Conservation (phyloP, 2,888 invertebrate species). For the Pantelozetes paolii region DNA sequence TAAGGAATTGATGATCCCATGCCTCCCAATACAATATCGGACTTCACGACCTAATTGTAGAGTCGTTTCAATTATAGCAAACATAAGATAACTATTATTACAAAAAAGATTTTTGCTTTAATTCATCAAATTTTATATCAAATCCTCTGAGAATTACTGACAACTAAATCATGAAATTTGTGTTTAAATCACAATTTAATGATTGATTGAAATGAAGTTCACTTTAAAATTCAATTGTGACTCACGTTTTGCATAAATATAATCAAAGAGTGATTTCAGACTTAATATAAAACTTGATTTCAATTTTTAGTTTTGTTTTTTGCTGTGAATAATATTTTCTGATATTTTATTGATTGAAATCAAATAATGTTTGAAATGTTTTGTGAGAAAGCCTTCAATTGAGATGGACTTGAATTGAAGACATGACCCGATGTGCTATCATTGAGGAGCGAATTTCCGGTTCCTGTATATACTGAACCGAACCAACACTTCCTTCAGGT, state of each 20-base stretch:
- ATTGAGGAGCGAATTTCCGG: conserved; percentile 2
- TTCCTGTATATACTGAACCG: neutral
- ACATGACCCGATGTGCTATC: conserved; percentile 7
- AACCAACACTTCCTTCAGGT: conserved; percentile 17
- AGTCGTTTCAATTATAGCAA: conserved; percentile 3
- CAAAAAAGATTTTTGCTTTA: too few relatives aligned
- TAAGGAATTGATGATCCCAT: too few relatives aligned
- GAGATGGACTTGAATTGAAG: neutral
- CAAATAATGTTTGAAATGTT: neutral
- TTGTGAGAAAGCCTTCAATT: neutral
- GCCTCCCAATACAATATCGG: neutral
- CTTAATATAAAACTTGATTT: too few relatives aligned
- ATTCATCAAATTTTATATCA: too few relatives aligned
- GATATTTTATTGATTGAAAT: too few relatives aligned
- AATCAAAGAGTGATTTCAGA: too few relatives aligned
- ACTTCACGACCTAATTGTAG: conserved; percentile 10
- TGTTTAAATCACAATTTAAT: neutral
- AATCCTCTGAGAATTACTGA: too few relatives aligned
- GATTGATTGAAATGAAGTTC: conserved; percentile 5
- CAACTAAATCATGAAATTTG: neutral
- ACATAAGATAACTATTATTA: too few relatives aligned
- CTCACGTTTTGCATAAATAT: neutral
- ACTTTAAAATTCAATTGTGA: neutral
- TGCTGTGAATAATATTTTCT: too few relatives aligned
- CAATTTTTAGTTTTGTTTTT: too few relatives aligned